A percentile compares a stretch with the other conserved stretches of the same genome.
Conservation (phyloP, 53 echinoderm and acorn worm species). For the Mesocentrotus franciscanus region DNA sequence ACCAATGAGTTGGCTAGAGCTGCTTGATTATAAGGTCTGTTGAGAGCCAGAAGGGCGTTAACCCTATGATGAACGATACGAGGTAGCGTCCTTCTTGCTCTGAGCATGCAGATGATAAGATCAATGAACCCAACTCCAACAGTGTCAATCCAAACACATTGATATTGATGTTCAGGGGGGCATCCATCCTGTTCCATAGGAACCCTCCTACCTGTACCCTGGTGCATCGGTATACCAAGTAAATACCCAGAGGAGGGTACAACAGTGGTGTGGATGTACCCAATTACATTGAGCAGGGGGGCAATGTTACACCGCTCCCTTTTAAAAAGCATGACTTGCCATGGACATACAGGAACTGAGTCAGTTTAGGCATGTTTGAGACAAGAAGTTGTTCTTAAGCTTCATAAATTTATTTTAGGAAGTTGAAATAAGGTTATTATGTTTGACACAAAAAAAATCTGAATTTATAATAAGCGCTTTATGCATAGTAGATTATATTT, state of each 20-base stretch:
- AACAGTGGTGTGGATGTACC: background rate
- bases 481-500: too few relatives aligned
- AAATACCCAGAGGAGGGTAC: slow-evolving; percentile 20
- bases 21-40: background rate
- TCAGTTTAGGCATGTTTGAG: background rate
- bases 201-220: background rate
- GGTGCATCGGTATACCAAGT: background rate
- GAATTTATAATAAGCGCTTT: too few relatives aligned
- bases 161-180: slow-evolving; percentile 23
- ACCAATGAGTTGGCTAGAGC: background rate
- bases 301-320: slow-evolving; percentile 15
- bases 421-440: background rate
- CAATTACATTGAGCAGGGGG: slow-evolving; percentile 4
- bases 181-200: background rate
- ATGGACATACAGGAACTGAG: slow-evolving; percentile 13
- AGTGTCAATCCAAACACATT: slow-evolving; percentile 6
- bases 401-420: background rate
- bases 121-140: background rate
- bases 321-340: background rate
- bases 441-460: background rate
- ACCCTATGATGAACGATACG: too few relatives aligned
- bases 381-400: background rate
- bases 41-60: too few relatives aligned
- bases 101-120: background rate
- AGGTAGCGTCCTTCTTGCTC: too few relatives aligned